These are phyloP conservation scores for Drosophila koepferae DNA, from an alignment of 2,888 invertebrate genomes.

Conservation along the genomic window DNA sequence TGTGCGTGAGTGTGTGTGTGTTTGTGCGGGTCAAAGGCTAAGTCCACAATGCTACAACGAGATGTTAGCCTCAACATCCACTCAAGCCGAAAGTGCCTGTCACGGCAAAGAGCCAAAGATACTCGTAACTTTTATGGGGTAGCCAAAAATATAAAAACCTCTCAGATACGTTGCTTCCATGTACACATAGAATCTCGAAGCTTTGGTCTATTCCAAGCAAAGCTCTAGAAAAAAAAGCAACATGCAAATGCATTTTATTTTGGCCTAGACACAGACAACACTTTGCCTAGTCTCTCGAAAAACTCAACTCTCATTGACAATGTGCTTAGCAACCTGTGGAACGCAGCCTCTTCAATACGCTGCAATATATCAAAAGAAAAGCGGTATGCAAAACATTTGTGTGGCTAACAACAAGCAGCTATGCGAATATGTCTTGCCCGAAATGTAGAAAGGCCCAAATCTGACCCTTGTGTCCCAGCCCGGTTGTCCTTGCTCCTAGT, in stretches of 20 bases:
- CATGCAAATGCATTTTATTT: slow-evolving; percentile 34
- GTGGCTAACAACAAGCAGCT: slow-evolving; percentile 55
- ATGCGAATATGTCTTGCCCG: slow-evolving; percentile 43
- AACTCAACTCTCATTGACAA: slow-evolving; percentile 25
- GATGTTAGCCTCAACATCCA: slow-evolving; percentile 58
- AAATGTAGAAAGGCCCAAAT: slow-evolving; percentile 20
- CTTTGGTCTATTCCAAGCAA: not conserved
- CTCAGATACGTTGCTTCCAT: slow-evolving; percentile 13
- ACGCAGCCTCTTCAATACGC: slow-evolving; percentile 78
- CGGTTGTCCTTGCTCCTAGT: slow-evolving; percentile 1
- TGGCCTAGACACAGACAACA: slow-evolving; percentile 6
- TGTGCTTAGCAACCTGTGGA: slow-evolving; percentile 81
- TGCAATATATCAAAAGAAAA: slow-evolving; percentile 83
- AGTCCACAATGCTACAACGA: slow-evolving; percentile 66
- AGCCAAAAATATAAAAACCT: slow-evolving; percentile 52
- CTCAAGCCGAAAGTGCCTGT: slow-evolving; percentile 54
- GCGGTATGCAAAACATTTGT: slow-evolving; percentile 74
- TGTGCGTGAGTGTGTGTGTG: slow-evolving; percentile 32
- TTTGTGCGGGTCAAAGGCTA: slow-evolving; percentile 67
- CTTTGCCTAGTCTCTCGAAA: slow-evolving; percentile 17
- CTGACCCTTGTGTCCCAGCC: slow-evolving; percentile 32
- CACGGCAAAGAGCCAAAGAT: slow-evolving; percentile 36
- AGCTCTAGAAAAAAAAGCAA: not conserved
- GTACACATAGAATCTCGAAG: slow-evolving; percentile 3
- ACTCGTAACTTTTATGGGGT: slow-evolving; percentile 45